phyloP scores from a whole-genome alignment of 1,140 invertebrate genomes.

The Caligus rogercresseyi region DNA sequence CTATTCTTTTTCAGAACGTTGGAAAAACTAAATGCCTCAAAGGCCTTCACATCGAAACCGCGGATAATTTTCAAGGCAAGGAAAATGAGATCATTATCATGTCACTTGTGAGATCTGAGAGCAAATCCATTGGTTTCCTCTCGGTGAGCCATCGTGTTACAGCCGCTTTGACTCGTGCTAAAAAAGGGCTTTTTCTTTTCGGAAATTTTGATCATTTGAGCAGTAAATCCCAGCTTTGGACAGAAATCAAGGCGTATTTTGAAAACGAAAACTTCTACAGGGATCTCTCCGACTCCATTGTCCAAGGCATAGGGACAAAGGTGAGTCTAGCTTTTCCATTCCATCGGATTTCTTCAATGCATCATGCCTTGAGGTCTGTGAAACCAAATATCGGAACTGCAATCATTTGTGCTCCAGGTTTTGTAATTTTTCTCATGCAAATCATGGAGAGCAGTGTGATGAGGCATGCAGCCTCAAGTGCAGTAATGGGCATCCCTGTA shows the following conservation, averaged over 20 bases:
- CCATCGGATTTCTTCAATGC: background rate
- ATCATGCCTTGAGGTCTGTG: background rate
- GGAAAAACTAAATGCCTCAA: background rate
- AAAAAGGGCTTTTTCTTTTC: background rate
- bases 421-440: background rate
- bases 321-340: background rate
- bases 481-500: background rate
- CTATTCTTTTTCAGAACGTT: background rate
- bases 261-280: background rate
- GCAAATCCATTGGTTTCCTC: background rate
- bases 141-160: background rate
- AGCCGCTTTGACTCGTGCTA: background rate
- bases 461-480: background rate
- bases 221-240: background rate
- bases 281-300: background rate
- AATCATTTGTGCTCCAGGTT: background rate
- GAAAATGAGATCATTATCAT: background rate
- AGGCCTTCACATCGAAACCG: background rate
- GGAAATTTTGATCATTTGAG: background rate
- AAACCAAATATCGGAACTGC: background rate
- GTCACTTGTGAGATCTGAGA: background rate
- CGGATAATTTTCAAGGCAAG: background rate
- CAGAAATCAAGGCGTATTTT: background rate
- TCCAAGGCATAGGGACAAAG: background rate
- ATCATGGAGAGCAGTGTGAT: background rate